Evolutionary conservation across 1,140 invertebrate genomes (phyloP).

Genomic region (Drosophila pruinosa): DNA sequence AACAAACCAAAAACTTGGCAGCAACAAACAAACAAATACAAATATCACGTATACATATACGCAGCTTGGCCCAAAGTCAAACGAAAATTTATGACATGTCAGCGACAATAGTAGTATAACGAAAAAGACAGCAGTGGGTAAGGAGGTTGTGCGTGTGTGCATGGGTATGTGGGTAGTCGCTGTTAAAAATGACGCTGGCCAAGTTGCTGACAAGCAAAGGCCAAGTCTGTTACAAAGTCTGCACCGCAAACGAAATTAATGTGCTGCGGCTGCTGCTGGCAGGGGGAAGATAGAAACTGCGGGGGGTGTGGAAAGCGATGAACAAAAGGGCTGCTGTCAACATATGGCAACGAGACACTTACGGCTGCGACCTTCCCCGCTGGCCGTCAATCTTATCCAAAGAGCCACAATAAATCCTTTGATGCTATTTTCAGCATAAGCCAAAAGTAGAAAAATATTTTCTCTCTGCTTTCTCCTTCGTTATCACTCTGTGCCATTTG

Average conservation of each 20-base stretch:
- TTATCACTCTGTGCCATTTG: constrained; percentile 11
- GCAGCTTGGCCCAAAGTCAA: constrained; percentile 47
- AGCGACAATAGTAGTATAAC: constrained; percentile 37
- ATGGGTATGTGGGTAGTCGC: background rate
- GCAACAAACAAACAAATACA: constrained; percentile 30
- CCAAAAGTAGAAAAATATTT: constrained; percentile 78
- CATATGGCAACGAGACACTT: constrained; percentile 33
- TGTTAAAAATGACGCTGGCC: constrained; percentile 60
- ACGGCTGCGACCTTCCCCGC: background rate
- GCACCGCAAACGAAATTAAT: constrained; percentile 39
- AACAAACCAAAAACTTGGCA: constrained; percentile 30
- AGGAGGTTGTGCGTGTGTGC: constrained; percentile 6
- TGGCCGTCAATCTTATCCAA: constrained; percentile 18
- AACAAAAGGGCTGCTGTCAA: constrained; percentile 12
- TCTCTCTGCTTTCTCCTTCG: constrained; percentile 19
- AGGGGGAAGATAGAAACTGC: background rate
- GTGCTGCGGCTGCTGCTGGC: constrained; percentile 11
- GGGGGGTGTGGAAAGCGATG: background rate
- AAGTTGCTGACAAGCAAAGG: constrained; percentile 56
- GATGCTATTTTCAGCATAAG: constrained; percentile 75
- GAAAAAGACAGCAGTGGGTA: background rate
- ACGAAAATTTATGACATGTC: constrained; percentile 69
- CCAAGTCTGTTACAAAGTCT: constrained; percentile 21
- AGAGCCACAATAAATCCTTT: constrained; percentile 73
- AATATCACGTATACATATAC: constrained; percentile 43